Conservation (phyloP, 2,888 invertebrate genomes). For the Nomada flava region DNA sequence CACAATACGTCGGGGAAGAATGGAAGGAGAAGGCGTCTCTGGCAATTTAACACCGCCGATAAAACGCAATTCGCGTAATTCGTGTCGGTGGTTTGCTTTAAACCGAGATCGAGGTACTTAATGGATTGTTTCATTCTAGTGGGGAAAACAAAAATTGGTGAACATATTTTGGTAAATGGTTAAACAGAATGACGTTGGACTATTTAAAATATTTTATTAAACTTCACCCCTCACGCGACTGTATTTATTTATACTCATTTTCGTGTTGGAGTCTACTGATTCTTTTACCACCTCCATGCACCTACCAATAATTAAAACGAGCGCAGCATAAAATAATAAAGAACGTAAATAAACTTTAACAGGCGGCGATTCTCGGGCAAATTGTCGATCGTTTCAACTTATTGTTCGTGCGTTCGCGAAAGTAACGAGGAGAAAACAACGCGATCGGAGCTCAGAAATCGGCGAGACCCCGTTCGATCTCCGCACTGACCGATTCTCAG, state of each 20-base stretch:
- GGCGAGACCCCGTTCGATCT: constrained; percentile 24
- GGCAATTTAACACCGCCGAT: constrained; percentile 19
- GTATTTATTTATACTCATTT: too few relatives aligned
- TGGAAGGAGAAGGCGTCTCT: constrained; percentile 10
- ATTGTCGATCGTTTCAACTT: background rate
- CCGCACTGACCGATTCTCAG: constrained; percentile 56
- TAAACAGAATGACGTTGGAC: too few relatives aligned
- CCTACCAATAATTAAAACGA: too few relatives aligned
- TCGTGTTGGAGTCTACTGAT: too few relatives aligned
- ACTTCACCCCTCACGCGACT: too few relatives aligned
- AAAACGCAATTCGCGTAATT: constrained; percentile 18
- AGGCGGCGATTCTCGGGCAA: background rate
- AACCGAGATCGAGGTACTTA: background rate
- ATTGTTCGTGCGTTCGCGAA: constrained; percentile 19
- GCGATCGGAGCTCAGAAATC: background rate
- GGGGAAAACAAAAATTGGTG: too few relatives aligned
- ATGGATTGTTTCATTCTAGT: background rate
- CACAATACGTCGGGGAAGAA: constrained; percentile 35
- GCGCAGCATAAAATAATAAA: too few relatives aligned
- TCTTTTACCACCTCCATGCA: too few relatives aligned
- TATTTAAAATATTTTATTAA: too few relatives aligned
- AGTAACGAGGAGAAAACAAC: constrained; percentile 34
- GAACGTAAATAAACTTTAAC: too few relatives aligned
- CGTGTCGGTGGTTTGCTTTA: constrained; percentile 4
- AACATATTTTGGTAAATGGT: too few relatives aligned